phyloP scores from a whole-genome alignment of 1,140 invertebrate species.

The Euura saliciscinereae region DNA sequence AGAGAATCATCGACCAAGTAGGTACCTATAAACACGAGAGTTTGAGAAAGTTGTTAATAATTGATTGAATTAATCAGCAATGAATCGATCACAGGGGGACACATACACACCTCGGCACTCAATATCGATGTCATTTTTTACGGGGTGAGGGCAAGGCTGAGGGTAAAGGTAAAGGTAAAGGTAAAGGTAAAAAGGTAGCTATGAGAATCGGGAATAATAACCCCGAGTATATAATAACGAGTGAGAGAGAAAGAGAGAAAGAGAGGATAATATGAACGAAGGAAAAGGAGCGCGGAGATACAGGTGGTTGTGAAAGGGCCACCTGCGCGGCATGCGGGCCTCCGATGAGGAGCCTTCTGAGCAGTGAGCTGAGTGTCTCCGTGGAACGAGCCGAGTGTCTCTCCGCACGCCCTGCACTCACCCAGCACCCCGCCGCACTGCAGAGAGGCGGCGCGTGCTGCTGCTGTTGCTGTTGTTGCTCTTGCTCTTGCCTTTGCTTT shows the following conservation, averaged over 20 bases:
- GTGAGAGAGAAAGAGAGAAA: neutral
- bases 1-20: too few relatives aligned
- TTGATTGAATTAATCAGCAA: too few relatives aligned
- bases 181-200: too few relatives aligned
- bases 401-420: neutral
- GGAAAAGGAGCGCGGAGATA: neutral
- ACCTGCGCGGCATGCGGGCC: constrained; percentile 5
- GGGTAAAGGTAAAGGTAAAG: too few relatives aligned
- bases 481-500: neutral
- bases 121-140: too few relatives aligned
- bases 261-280: neutral
- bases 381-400: constrained; percentile 4
- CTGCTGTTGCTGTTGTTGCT: neutral
- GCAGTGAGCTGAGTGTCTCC: neutral
- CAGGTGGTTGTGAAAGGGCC: constrained; percentile 6
- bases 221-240: too few relatives aligned
- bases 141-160: too few relatives aligned
- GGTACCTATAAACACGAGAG: too few relatives aligned
- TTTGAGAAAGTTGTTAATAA: too few relatives aligned
- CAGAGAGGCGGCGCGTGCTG: neutral
- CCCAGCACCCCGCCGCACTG: neutral
- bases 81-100: too few relatives aligned
- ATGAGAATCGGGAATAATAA: too few relatives aligned
- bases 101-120: too few relatives aligned
- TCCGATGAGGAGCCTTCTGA: neutral